phyloP scores from a whole-genome alignment of 2,113 vertebrate genomes.

The Leptocoma aspasia region DNA sequence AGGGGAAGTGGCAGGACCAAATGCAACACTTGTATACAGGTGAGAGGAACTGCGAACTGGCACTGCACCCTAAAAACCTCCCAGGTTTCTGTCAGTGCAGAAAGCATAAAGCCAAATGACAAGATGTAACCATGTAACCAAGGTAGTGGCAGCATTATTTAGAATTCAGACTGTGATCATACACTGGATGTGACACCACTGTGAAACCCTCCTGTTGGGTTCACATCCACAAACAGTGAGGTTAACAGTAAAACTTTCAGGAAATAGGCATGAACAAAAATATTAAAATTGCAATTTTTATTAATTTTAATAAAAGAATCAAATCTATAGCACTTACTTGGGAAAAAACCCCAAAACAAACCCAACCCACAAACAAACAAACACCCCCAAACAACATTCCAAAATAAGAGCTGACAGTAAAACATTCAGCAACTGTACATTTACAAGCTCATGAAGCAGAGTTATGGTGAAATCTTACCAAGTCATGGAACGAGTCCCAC shows the following conservation, averaged over 20 bases:
- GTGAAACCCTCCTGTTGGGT: not conserved
- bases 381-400: not conserved
- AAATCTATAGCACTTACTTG: not conserved
- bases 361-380: not conserved
- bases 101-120: not conserved
- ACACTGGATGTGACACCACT: not conserved
- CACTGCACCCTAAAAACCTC: not conserved
- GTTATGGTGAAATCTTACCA: accelerated
- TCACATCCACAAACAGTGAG: accelerated
- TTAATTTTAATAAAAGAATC: not conserved
- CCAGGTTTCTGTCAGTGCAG: not conserved
- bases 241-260: not conserved
- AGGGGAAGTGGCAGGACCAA: not conserved
- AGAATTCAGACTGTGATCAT: not conserved
- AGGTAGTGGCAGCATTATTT: not conserved
- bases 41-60: not conserved
- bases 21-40: not conserved
- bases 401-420: not conserved
- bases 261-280: not conserved
- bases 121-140: not conserved
- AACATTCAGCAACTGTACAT: not conserved
- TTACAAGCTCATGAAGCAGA: not conserved
- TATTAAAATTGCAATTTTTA: not conserved
- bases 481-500: not conserved
- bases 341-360: not conserved